Base-by-base conservation (phyloP, 1,140 invertebrate genomes). In the Tetraneura akinire region DNA sequence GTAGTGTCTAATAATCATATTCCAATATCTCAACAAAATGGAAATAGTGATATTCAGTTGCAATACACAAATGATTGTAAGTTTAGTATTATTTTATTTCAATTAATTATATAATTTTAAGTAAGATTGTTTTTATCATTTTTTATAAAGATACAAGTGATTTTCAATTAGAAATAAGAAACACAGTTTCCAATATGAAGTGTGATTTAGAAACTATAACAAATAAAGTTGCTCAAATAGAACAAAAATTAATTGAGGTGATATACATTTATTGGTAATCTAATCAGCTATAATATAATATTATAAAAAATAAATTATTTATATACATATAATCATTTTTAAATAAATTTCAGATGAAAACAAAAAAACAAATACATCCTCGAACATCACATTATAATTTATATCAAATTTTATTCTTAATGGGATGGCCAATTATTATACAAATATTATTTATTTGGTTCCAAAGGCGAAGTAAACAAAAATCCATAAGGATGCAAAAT, bases 11-110 rank as follows among this genome's bases (percentile, higher is more conserved):
- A 37, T 0, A 21, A 55, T 32, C 29, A 8, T 11, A 74, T 74
- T 74, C 71, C 71, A 42, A 37, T 74, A 53, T 55, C 51, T 55
- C 51, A 55, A 74, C 71, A 74, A 37, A 74, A 74, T 23, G 71
- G 51, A 9, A 37, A 14, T 23, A 55, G 21, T 32, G 13, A 16
- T 4, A 21, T 57, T 16, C 18, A 74, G 21, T 23, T 32, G 3
- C 18, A 37, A 37, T n/a, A 5, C n/a, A 13, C 29, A 37, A 74
- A 57, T 9, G 51, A 74, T 21, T 14, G 71, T 74, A 8, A 16
- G 45, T 70, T 11, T 16, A 49, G 3, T 29, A 29, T 11, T 29
- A n/a, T 29, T 29, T 4, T 14, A 49, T 49, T 29, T n/a, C n/a
- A n/a, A 70, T 26, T 1, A 49, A 10, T 70, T 4, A n/a, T n/a